Conservation (phyloP, 2,888 invertebrate genomes). For the Rotaria magnacalcarata region DNA sequence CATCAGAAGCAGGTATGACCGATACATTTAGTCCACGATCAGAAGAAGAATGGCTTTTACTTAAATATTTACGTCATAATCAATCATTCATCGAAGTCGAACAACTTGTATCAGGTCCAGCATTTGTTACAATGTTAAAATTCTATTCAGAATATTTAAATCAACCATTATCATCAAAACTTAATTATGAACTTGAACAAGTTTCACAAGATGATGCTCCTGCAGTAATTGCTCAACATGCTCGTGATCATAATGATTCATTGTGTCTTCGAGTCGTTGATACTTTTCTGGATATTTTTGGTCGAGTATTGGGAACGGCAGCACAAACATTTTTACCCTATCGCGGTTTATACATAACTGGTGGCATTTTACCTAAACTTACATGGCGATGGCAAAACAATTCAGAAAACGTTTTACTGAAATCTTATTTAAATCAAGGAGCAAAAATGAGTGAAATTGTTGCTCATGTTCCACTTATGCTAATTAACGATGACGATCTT, state of each 20-base stretch:
- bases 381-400: constrained; percentile 2
- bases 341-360: constrained; percentile 21
- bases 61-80: constrained; percentile 5
- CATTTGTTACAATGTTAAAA: background rate
- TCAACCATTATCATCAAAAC: background rate
- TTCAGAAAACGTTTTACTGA: background rate
- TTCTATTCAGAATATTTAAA: constrained; percentile 16
- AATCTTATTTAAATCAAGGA: constrained; percentile 36
- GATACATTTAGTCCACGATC: constrained; percentile 3
- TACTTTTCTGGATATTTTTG: constrained; percentile 20
- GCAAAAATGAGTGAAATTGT: constrained; percentile 13
- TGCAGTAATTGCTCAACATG: constrained; percentile 9
- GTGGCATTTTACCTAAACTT: constrained; percentile 34
- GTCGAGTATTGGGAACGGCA: constrained; percentile 31
- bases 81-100: constrained; percentile 8
- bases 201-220: constrained; percentile 12
- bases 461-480: background rate
- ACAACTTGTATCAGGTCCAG: constrained; percentile 24
- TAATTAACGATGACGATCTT: constrained; percentile 22
- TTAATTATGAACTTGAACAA: background rate
- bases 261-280: constrained; percentile 19
- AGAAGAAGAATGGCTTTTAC: background rate
- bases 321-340: constrained; percentile 30
- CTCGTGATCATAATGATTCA: background rate
- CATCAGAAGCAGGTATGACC: constrained; percentile 28